phyloP scores from a whole-genome alignment of 2,113 vertebrate genomes.

The Protomyctophum bolini region DNA sequence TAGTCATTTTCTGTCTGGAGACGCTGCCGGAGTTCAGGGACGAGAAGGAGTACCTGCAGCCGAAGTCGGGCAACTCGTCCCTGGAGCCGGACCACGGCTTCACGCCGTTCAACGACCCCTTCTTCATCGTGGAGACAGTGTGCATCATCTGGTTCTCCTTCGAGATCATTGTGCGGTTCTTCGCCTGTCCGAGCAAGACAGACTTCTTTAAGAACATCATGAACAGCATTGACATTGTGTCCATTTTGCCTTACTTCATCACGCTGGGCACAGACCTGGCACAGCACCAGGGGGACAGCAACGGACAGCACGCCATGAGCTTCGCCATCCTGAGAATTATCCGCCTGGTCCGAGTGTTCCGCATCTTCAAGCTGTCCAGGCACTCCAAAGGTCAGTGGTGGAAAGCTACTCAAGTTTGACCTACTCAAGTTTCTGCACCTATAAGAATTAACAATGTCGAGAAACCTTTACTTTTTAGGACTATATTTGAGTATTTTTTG shows the following conservation, averaged over 20 bases:
- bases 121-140: constrained; percentile 98
- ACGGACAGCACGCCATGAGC: constrained; percentile 96
- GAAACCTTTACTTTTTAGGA: too few relatives aligned
- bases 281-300: constrained; percentile 86
- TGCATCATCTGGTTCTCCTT: constrained; percentile 99
- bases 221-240: constrained; percentile 98
- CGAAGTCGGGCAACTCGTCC: constrained; percentile 80
- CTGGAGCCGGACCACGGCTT: constrained; percentile 80
- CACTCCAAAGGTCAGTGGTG: constrained; percentile 88
- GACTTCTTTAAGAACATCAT: constrained; percentile 97
- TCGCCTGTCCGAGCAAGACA: constrained; percentile 93
- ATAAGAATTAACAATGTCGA: too few relatives aligned
- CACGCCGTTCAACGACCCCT: constrained; percentile 96
- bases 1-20: constrained; percentile 97
- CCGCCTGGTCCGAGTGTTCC: constrained; percentile 94
- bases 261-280: constrained; percentile 97
- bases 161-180: constrained; percentile 95
- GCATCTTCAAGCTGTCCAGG: constrained; percentile 97
- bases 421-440: too few relatives aligned
- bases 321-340: constrained; percentile 98
- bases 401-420: too few relatives aligned
- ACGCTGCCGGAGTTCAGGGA: constrained; percentile 96
- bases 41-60: constrained; percentile 86
- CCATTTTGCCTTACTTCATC: constrained; percentile 99
- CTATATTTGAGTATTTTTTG: too few relatives aligned